Conservation (phyloP, 2,888 invertebrate genomes). For the Tuta absoluta region DNA sequence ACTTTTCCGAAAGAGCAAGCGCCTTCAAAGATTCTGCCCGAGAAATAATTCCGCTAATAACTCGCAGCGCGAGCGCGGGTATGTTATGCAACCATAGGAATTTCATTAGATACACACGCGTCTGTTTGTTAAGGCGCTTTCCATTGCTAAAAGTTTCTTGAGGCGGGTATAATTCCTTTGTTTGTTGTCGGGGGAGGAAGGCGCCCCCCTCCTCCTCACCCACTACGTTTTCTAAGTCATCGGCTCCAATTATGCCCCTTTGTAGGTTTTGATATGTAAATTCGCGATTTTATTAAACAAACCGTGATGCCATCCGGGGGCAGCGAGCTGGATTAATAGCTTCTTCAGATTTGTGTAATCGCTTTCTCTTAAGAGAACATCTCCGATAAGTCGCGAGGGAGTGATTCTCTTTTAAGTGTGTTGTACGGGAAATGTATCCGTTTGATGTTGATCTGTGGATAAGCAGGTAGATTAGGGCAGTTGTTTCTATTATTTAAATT, state of each 20-base stretch:
- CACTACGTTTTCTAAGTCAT: slow-evolving; percentile 81
- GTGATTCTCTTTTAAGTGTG: slow-evolving; percentile 58
- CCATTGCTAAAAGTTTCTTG: slow-evolving; percentile 82
- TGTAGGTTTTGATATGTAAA: slow-evolving; percentile 82
- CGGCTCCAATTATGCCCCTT: slow-evolving; percentile 82
- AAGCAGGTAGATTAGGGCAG: neutral
- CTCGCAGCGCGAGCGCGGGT: slow-evolving; percentile 74
- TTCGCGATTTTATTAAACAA: slow-evolving; percentile 82
- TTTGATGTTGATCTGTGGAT: slow-evolving; percentile 41
- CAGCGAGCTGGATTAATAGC: slow-evolving; percentile 81
- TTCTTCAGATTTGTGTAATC: slow-evolving; percentile 82
- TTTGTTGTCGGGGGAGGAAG: slow-evolving; percentile 74
- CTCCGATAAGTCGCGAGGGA: slow-evolving; percentile 66
- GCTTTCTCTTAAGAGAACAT: slow-evolving; percentile 80
- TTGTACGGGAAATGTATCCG: slow-evolving; percentile 39
- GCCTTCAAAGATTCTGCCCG: slow-evolving; percentile 79
- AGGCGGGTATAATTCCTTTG: slow-evolving; percentile 82
- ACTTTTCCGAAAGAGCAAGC: slow-evolving; percentile 80
- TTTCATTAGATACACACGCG: slow-evolving; percentile 82
- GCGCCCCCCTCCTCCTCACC: slow-evolving; percentile 70
- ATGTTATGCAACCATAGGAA: slow-evolving; percentile 82
- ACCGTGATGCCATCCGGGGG: slow-evolving; percentile 80
- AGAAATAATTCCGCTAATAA: slow-evolving; percentile 80
- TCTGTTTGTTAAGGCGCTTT: slow-evolving; percentile 82
- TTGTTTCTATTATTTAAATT: slow-evolving; percentile 27